phyloP scores from a whole-genome alignment of 2,113 vertebrate species.

The Boulengeromyrus knoepffleri region DNA sequence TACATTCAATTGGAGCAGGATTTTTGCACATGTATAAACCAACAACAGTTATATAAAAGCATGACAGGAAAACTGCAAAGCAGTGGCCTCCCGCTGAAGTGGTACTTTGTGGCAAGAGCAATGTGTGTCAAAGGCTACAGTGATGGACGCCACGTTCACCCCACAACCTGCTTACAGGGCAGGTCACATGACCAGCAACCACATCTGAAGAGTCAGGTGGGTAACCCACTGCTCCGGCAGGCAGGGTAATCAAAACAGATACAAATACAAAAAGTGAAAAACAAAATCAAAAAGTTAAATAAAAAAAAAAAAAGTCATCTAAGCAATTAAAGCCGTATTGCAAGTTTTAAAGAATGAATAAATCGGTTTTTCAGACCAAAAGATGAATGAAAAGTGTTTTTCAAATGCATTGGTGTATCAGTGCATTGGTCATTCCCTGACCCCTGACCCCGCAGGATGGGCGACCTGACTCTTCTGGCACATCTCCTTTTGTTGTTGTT shows the following conservation, averaged over 20 bases:
- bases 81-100: neutral
- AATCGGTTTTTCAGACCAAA: conserved; percentile 4
- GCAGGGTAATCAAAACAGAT: neutral
- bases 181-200: neutral
- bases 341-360: neutral
- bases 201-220: neutral
- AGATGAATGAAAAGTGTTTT: neutral
- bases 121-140: neutral
- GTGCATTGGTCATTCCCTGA: conserved; percentile 4
- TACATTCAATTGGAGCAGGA: conserved; percentile 14
- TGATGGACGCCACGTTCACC: neutral
- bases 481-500: neutral
- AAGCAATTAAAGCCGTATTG: conserved; percentile 14
- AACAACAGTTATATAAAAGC: conserved; percentile 3
- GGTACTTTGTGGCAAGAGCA: neutral
- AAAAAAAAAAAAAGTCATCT: neutral
- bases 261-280: neutral
- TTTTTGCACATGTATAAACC: neutral
- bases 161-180: neutral
- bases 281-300: neutral
- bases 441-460: neutral
- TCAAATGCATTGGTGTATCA: conserved; percentile 2
- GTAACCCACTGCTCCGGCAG: neutral
- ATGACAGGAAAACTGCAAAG: neutral
- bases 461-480: neutral